Conservation (phyloP, 2,888 invertebrate genomes). For the Linnaemya tessellans region DNA sequence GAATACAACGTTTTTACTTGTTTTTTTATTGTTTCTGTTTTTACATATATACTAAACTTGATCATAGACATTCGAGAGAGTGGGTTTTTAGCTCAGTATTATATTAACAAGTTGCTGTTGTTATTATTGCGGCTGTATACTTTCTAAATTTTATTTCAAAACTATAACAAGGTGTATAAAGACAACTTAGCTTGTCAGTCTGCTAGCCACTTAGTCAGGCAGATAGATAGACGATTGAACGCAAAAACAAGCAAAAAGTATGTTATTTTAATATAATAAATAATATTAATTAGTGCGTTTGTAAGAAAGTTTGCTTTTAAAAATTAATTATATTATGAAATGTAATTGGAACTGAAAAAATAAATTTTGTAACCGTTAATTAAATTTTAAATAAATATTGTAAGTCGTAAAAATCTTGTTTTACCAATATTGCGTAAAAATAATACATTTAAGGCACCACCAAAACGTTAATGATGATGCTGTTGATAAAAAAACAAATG, state of each 20-base stretch:
- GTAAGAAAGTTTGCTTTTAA: neutral
- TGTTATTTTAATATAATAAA: conserved; percentile 22
- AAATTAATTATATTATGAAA: conserved; percentile 12
- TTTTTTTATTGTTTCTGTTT: neutral
- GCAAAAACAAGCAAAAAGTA: conserved; percentile 10
- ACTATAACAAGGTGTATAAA: conserved; percentile 12
- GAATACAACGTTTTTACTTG: too few relatives aligned
- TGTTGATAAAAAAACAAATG: too few relatives aligned
- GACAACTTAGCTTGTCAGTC: neutral
- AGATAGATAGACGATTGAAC: neutral
- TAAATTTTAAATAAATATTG: conserved; percentile 12
- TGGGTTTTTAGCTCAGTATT: conserved; percentile 42
- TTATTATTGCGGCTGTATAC: conserved; percentile 36
- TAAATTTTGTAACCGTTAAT: conserved; percentile 6
- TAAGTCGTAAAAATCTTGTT: too few relatives aligned
- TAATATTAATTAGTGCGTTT: neutral
- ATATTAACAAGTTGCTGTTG: conserved; percentile 31
- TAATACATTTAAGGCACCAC: neutral
- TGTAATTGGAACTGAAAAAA: neutral
- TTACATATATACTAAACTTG: conserved; percentile 36
- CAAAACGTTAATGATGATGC: neutral
- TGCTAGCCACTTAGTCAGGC: neutral
- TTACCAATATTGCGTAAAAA: too few relatives aligned
- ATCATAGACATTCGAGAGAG: conserved; percentile 60
- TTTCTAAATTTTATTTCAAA: conserved; percentile 36